Evolutionary conservation across 2,888 invertebrate genomes (phyloP), one percentile per base, ranked within the genome.

Genomic region (Campoplex capitator): DNA sequence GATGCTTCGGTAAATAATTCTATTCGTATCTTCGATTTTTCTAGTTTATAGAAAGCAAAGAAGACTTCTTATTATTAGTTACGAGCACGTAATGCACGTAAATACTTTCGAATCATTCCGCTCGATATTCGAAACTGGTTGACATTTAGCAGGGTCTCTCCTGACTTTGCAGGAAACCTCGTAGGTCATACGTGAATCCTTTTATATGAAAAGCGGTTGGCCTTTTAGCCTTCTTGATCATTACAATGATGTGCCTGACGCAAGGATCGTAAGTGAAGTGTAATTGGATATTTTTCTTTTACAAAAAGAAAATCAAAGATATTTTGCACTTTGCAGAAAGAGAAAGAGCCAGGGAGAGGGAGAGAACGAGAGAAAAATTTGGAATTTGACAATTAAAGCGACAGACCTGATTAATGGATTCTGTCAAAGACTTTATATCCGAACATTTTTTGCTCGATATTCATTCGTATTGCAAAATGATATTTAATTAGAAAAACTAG

Each of bases 151-250:
- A 58, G 28, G 9, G 28, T 16, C 62, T 32, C 62, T 16, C 28
- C 42, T 23, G 74, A 45, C 45, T 28, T 38, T 3, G 32, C 58
- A 58, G 28, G 58, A 58, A 58, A 28, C 28, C 58, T 58, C 58
- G 4, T 58, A 32, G 28, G 28, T 62, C 62, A 62, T 58, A 58
- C 62, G 32, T 32, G 62, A 62, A 62, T 62, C 62, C 62, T 62
- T 87, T 87, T 84, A 90, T 91, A 93, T 93, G 91, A 93, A 32
- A 62, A 62, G 62, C 7, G 32, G 62, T 62, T 62, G 16, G 16
- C 62, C 62, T 16, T 32, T 62, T 16, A 13, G 32, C 23, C 62
- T 62, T 13, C 28, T 62, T 32, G 28, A 62, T 32, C 32, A 32
- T 62, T 62, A 62, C 62, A 23, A 23, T 32, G 13, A 32, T 62